Percentiles rank a stretch among this genome's conserved stretches.
Evolutionary conservation across 2,113 vertebrate genomes (phyloP).

Genomic region (Dryoscopus gambensis): DNA sequence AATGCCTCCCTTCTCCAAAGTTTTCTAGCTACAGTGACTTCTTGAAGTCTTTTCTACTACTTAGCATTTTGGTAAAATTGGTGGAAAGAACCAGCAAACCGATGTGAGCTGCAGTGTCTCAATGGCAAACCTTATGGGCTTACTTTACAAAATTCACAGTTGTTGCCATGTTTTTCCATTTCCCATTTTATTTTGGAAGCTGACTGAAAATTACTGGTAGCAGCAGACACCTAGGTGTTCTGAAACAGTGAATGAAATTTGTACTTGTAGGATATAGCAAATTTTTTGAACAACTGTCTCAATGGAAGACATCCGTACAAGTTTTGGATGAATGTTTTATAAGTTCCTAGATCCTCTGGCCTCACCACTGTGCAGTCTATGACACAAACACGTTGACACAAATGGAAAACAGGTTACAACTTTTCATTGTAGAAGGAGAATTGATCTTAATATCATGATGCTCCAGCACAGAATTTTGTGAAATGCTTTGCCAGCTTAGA

Average conservation of each 20-base stretch:
- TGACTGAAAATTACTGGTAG: neutral
- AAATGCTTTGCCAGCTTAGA: neutral
- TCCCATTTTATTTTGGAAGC: neutral
- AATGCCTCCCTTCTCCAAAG: neutral
- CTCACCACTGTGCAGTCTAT: neutral
- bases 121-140: neutral
- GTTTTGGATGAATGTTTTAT: neutral
- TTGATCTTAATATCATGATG: neutral
- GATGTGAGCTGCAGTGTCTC: neutral
- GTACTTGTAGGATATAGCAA: neutral
- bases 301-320: neutral
- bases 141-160: neutral
- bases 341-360: neutral
- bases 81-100: neutral
- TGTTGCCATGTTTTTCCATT: neutral
- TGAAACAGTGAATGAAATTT: neutral
- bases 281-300: neutral
- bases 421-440: neutral
- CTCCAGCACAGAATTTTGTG: neutral
- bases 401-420: neutral
- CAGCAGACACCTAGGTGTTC: neutral
- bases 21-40: neutral
- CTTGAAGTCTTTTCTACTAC: neutral
- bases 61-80: neutral
- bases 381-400: neutral